Evolutionary conservation across 2,113 vertebrate genomes (phyloP).

Genomic region (Pseudopodoces humilis): DNA sequence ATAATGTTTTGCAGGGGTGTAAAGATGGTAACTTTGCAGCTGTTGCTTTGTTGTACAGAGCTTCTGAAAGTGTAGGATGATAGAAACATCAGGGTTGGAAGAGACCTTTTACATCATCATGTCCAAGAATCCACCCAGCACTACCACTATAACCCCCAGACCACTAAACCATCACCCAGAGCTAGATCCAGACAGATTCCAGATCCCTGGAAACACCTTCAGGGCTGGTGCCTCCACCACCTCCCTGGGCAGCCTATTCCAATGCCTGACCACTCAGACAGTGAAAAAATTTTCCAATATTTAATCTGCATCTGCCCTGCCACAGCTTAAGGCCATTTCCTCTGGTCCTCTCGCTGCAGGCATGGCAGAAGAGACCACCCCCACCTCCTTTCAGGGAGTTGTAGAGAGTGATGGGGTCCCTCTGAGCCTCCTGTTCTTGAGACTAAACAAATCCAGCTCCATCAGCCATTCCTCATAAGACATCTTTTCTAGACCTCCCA

Average conservation of each 20-base stretch:
- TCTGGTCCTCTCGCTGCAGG: neutral
- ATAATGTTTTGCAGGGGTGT: neutral
- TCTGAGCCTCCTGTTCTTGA: neutral
- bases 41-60: neutral
- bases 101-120: neutral
- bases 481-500: neutral
- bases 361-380: fast-evolving
- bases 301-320: neutral
- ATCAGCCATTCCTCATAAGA: neutral
- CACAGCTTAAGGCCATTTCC: neutral
- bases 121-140: neutral
- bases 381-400: neutral
- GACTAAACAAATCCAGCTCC: neutral
- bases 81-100: neutral
- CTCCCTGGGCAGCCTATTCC: neutral
- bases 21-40: neutral
- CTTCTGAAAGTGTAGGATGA: neutral
- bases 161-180: neutral
- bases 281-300: neutral
- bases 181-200: neutral
- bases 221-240: neutral
- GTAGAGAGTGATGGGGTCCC: fast-evolving
- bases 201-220: neutral
- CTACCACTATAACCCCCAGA: neutral
- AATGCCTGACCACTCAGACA: neutral